Base-by-base conservation (phyloP, 1,140 invertebrate species). In the Solen grandis region DNA sequence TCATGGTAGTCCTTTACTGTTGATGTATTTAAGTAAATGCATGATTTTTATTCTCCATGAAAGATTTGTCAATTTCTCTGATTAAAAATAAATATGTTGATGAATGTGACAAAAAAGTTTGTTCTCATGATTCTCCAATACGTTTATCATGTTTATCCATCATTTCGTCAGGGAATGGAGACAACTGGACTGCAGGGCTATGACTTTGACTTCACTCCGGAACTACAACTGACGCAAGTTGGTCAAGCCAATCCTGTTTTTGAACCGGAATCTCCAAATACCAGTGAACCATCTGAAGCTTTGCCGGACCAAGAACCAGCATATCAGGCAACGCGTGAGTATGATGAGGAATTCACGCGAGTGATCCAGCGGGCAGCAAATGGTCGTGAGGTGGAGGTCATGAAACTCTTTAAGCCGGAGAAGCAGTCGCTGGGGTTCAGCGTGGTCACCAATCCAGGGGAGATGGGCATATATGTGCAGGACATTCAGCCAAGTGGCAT, bases 401-500 rank as follows among this genome's bases (percentile, higher is more conserved):
- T 93, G 36, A 89, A 95, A 93, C 89, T 96, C 25, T 94, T 93
- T 85, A 96, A 96, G 89, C 94, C 95, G 2, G 95, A 96, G 88
- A 95, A 95, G 22, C 93, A 92, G 54, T 96, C 95, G 81, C 91
- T 96, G n/a, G 96, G 96, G 38, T 96, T 96, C 89, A 96, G 95
- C 88, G 95, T 96, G 5, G 95, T 96, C 74, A 95, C 95, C 14
- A 86, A 88, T 41, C 73, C 94, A 85, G 95, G 94, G n/a, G 95
- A 96, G 87, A 92, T 95, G 29, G 95, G 95, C 33, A 96, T 96
- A 85, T 96, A 95, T 91, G 93, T 96, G 19, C 95, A 96, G 91
- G 95, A 96, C 87, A 96, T 96, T 84, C 95, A 96, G 90, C 94
- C 94, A 0, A 94, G 93, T 82, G 95, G 96, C 27, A 95, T 96